These are phyloP conservation scores for Glaucopsyche alexis DNA, from an alignment of 2,888 invertebrate genomes.

Conservation along the genomic window DNA sequence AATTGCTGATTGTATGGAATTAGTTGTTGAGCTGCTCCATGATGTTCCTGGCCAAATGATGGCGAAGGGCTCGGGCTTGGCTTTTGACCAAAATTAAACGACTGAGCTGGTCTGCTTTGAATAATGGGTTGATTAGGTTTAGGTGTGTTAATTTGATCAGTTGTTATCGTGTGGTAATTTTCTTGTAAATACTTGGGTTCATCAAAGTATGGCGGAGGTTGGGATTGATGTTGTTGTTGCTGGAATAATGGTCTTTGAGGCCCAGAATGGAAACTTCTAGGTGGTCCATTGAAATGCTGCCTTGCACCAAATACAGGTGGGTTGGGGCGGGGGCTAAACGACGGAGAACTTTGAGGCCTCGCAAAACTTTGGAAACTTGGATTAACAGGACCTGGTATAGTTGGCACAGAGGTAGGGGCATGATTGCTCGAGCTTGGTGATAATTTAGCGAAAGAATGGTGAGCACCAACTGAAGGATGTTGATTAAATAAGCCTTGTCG, in stretches of 20 bases:
- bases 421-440: constrained; percentile 54
- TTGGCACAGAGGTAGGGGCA: constrained; percentile 55
- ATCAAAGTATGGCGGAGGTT: constrained; percentile 65
- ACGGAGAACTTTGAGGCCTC: constrained; percentile 54
- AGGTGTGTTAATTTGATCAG: constrained; percentile 68
- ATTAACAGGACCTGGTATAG: constrained; percentile 57
- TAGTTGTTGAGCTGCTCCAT: constrained; percentile 56
- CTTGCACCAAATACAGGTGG: constrained; percentile 57
- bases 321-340: constrained; percentile 57
- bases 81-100: constrained; percentile 56
- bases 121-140: constrained; percentile 58
- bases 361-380: constrained; percentile 60
- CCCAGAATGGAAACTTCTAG: constrained; percentile 72
- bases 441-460: constrained; percentile 55
- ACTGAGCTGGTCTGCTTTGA: constrained; percentile 59
- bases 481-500: constrained; percentile 62
- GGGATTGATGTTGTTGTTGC: constrained; percentile 50
- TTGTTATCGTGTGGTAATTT: constrained; percentile 76
- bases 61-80: constrained; percentile 60
- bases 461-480: constrained; percentile 52
- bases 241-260: constrained; percentile 77
- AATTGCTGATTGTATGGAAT: constrained; percentile 70
- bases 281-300: constrained; percentile 66
- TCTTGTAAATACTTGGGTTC: constrained; percentile 76
- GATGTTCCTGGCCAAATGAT: constrained; percentile 61